phyloP scores from a whole-genome alignment of 2,888 invertebrate genomes.

The Pomacea canaliculata region DNA sequence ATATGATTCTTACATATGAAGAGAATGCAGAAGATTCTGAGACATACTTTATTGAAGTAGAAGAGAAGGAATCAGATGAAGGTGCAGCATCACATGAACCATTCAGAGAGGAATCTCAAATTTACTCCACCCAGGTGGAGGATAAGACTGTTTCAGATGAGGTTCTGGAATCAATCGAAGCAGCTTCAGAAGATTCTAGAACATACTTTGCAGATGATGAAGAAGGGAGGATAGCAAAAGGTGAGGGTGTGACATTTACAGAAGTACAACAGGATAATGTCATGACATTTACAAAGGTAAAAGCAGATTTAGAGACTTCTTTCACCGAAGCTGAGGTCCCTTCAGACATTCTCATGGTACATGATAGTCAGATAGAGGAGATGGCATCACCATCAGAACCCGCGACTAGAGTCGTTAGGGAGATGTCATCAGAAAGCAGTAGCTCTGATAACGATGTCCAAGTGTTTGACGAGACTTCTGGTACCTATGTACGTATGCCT shows the following conservation, averaged over 20 bases:
- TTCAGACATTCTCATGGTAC: background rate
- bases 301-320: background rate
- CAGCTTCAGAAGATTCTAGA: no score
- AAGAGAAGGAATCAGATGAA: slow-evolving; percentile 20
- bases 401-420: slow-evolving; percentile 1
- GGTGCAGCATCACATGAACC: background rate
- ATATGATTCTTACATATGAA: slow-evolving; percentile 12
- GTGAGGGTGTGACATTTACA: no score
- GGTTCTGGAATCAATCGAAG: background rate
- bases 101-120: slow-evolving; percentile 1
- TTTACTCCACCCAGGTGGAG: background rate
- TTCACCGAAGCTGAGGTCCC: background rate
- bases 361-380: background rate
- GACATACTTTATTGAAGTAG: slow-evolving; percentile 20
- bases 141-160: background rate
- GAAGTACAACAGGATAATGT: no score
- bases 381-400: background rate
- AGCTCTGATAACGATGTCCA: slow-evolving; percentile 51
- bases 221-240: no score
- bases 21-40: slow-evolving; percentile 15
- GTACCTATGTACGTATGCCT: slow-evolving; percentile 46
- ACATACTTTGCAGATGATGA: no score
- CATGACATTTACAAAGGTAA: background rate
- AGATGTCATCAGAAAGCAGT: slow-evolving; percentile 41
- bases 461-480: slow-evolving; percentile 63